Evolutionary conservation across 2,888 invertebrate genomes (phyloP).

Genomic region (Idaea aversata): DNA sequence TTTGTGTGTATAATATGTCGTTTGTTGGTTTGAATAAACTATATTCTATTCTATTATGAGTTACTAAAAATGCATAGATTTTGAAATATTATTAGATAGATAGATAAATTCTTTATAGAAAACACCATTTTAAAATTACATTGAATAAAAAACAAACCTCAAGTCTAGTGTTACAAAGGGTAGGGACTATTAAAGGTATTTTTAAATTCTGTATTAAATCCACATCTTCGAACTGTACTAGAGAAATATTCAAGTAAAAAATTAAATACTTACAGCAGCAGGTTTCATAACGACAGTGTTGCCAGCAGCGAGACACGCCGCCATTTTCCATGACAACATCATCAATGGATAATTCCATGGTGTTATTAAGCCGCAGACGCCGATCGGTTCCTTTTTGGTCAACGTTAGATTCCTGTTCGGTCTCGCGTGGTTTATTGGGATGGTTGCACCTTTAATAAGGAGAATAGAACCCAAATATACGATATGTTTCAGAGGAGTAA

Average conservation of each 20-base stretch:
- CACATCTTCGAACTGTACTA: too few relatives aligned
- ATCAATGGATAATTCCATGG: slow-evolving; percentile 99
- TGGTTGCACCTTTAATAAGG: slow-evolving; percentile 83
- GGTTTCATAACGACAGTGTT: slow-evolving; percentile 98
- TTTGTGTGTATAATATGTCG: too few relatives aligned
- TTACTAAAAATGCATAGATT: too few relatives aligned
- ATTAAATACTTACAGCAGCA: slow-evolving; percentile 83
- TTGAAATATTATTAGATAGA: too few relatives aligned
- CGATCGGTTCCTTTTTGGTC: slow-evolving; percentile 95
- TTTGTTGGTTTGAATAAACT: too few relatives aligned
- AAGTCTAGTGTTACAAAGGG: too few relatives aligned
- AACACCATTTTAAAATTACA: too few relatives aligned
- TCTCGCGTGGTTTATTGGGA: slow-evolving; percentile 95
- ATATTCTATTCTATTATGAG: too few relatives aligned
- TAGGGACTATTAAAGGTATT: too few relatives aligned
- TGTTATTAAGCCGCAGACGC: slow-evolving; percentile 95
- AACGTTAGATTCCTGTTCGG: slow-evolving; percentile 93
- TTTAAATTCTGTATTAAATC: too few relatives aligned
- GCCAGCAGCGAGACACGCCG: slow-evolving; percentile 97
- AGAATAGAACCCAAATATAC: neutral
- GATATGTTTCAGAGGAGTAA: neutral
- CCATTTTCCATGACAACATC: slow-evolving; percentile 99
- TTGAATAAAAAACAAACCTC: too few relatives aligned
- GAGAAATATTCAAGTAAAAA: neutral
- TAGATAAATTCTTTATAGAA: too few relatives aligned